Percentiles rank a stretch among this genome's conserved stretches.
Conservation (phyloP, 2,888 invertebrate genomes). For the Drosophila suboccidentalis region DNA sequence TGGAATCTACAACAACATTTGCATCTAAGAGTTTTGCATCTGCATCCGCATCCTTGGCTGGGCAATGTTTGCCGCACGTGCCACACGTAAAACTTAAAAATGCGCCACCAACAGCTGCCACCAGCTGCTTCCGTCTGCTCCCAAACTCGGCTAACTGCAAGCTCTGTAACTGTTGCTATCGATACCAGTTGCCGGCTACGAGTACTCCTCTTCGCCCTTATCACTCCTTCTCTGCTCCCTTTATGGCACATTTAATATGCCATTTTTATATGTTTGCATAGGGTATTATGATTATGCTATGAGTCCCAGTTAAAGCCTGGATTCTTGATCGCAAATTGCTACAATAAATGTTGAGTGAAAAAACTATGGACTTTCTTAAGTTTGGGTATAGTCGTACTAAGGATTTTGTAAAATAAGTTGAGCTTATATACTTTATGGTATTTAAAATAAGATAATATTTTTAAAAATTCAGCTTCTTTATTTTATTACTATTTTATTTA, state of each 20-base stretch:
- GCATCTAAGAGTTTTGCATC: slow-evolving; percentile 68
- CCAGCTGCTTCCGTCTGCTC: slow-evolving; percentile 61
- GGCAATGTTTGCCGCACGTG: slow-evolving; percentile 73
- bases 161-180: slow-evolving; percentile 74
- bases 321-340: slow-evolving; percentile 14
- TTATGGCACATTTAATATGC: slow-evolving; percentile 65
- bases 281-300: slow-evolving; percentile 56
- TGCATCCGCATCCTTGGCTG: slow-evolving; percentile 40
- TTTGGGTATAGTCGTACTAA: neutral
- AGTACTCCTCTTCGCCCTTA: neutral
- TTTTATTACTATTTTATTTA: too few relatives aligned
- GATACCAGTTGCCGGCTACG: slow-evolving; percentile 61
- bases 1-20: slow-evolving; percentile 32
- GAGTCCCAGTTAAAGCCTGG: slow-evolving; percentile 20
- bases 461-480: neutral
- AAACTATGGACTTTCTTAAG: neutral
- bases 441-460: neutral
- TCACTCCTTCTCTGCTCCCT: neutral
- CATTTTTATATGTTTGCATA: slow-evolving; percentile 38
- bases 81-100: slow-evolving; percentile 81
- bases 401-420: neutral
- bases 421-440: too few relatives aligned
- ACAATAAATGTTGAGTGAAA: slow-evolving; percentile 3
- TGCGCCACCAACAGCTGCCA: slow-evolving; percentile 71
- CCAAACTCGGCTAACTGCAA: slow-evolving; percentile 54